phyloP scores from a whole-genome alignment of 2,888 invertebrate genomes.

The Willowsia nigromaculata region DNA sequence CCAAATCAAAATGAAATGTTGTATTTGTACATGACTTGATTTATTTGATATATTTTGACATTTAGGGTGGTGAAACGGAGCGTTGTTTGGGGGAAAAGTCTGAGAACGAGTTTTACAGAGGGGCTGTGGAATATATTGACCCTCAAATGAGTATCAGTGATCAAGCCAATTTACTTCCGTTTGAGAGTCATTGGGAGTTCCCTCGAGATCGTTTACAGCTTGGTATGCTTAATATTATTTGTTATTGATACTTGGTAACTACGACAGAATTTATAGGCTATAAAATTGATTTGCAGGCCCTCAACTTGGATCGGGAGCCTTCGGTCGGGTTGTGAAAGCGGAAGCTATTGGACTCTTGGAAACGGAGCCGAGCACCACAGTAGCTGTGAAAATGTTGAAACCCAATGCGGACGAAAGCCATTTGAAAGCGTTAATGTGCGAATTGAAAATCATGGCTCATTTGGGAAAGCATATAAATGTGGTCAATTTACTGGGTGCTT shows the following conservation, averaged over 20 bases:
- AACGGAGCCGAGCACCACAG: constrained; percentile 87
- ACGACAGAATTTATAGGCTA: too few relatives aligned
- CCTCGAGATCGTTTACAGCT: constrained; percentile 89
- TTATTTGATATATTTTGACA: background rate
- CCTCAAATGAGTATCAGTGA: constrained; percentile 93
- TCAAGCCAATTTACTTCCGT: constrained; percentile 95
- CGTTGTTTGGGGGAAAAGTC: constrained; percentile 54
- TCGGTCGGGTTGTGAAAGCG: constrained; percentile 95
- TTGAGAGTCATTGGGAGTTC: constrained; percentile 93
- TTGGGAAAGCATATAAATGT: constrained; percentile 96
- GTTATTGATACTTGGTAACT: too few relatives aligned
- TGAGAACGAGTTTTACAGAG: constrained; percentile 87
- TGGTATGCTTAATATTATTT: constrained; percentile 82
- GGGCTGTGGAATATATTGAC: constrained; percentile 89
- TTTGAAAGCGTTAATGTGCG: constrained; percentile 93
- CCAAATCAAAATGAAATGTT: background rate
- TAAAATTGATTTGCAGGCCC: constrained; percentile 84
- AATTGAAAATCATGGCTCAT: constrained; percentile 97
- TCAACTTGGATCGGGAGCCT: constrained; percentile 95
- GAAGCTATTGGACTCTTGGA: constrained; percentile 90
- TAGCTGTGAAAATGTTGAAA: constrained; percentile 98
- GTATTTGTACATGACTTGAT: background rate
- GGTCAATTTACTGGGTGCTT: constrained; percentile 95
- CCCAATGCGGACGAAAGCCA: constrained; percentile 91
- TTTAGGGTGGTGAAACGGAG: constrained; percentile 23